Conservation (phyloP, 2,113 vertebrate species). For the Dasyprocta punctata region DNA sequence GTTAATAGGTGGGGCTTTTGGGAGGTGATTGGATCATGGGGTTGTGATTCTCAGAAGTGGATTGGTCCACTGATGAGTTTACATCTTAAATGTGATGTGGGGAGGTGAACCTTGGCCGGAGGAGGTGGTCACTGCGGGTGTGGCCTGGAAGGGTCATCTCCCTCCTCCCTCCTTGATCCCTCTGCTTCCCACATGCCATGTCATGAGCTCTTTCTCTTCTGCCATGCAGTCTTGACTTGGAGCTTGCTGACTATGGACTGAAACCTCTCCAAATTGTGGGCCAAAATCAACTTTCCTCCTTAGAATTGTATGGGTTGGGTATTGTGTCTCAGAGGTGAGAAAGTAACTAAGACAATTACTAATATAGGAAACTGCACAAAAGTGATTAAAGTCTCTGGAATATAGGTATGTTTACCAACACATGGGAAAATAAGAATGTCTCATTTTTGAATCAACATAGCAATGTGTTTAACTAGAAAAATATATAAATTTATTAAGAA, state of each 20-base stretch:
- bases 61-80: background rate
- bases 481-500: background rate
- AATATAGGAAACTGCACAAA: background rate
- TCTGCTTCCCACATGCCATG: background rate
- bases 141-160: background rate
- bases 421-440: background rate
- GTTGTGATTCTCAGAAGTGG: background rate
- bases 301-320: background rate
- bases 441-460: background rate
- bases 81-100: background rate
- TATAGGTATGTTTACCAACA: background rate
- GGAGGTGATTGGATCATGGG: background rate
- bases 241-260: background rate
- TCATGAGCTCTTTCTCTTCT: background rate
- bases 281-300: background rate
- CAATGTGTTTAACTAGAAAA: background rate
- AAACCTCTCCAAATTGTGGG: background rate
- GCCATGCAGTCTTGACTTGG: background rate
- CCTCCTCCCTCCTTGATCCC: background rate
- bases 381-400: background rate
- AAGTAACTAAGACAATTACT: background rate
- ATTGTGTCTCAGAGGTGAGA: background rate
- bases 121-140: background rate
- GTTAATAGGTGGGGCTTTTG: background rate
- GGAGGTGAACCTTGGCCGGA: background rate